Evolutionary conservation across 2,888 invertebrate genomes (phyloP).

Genomic region (Hyposoter dolosus): DNA sequence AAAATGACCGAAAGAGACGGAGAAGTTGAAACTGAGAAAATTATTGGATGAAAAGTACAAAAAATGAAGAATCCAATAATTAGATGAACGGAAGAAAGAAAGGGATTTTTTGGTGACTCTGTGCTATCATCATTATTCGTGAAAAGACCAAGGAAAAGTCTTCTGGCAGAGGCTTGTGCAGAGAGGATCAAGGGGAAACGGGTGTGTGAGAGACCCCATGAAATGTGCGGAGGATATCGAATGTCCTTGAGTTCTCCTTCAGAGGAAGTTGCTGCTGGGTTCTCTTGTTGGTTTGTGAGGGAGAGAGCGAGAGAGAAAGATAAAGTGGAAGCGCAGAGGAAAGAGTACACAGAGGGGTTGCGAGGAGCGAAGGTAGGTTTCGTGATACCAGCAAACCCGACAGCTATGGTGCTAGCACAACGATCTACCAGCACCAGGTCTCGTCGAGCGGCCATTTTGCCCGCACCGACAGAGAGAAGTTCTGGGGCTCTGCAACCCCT

Average conservation of each 20-base stretch:
- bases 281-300: constrained; percentile 36
- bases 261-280: constrained; percentile 65
- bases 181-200: constrained; percentile 37
- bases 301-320: constrained; percentile 14
- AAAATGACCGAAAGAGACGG: background rate
- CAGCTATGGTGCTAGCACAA: constrained; percentile 74
- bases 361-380: constrained; percentile 74
- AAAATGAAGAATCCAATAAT: background rate
- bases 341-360: constrained; percentile 59
- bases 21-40: background rate
- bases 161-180: constrained; percentile 28
- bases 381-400: constrained; percentile 71
- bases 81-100: background rate
- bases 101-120: background rate
- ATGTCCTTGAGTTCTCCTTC: constrained; percentile 70
- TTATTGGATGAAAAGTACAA: background rate
- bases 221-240: constrained; percentile 67
- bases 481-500: constrained; percentile 72
- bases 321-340: constrained; percentile 47
- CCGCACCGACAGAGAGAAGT: constrained; percentile 74
- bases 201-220: constrained; percentile 53
- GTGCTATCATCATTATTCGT: constrained; percentile 44
- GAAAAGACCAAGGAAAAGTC: constrained; percentile 5
- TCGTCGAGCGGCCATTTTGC: constrained; percentile 82
- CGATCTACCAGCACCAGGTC: constrained; percentile 78